Evolutionary conservation across 2,113 vertebrate genomes (phyloP).

Genomic region (Sus scrofa): T2T-Sscrofa CM000823.6:59717501-59718000

Average conservation of each 20-base stretch:
- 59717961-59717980: not conserved
- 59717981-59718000: slow-evolving; percentile 11
- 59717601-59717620: not conserved
- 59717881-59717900: not conserved
- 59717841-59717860: not conserved
- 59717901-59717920: not conserved
- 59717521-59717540: not conserved
- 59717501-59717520: not conserved
- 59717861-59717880: not conserved
- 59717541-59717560: not conserved
- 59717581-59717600: not conserved
- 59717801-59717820: slow-evolving; percentile 50
- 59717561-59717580: not conserved
- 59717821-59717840: slow-evolving; percentile 33
- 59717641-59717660: slow-evolving; percentile 38
- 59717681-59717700: slow-evolving; percentile 25
- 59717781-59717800: slow-evolving; percentile 67
- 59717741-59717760: slow-evolving; percentile 60
- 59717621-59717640: slow-evolving; percentile 15
- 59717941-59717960: not conserved
- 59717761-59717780: slow-evolving; percentile 75
- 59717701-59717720: slow-evolving; percentile 40
- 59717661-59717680: slow-evolving; percentile 27
- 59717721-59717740: slow-evolving; percentile 61
- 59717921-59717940: not conserved